Evolutionary conservation across 1,140 invertebrate genomes (phyloP), one percentile per base, ranked within the genome.

Genomic region (Drosophila rhopaloa): DNA sequence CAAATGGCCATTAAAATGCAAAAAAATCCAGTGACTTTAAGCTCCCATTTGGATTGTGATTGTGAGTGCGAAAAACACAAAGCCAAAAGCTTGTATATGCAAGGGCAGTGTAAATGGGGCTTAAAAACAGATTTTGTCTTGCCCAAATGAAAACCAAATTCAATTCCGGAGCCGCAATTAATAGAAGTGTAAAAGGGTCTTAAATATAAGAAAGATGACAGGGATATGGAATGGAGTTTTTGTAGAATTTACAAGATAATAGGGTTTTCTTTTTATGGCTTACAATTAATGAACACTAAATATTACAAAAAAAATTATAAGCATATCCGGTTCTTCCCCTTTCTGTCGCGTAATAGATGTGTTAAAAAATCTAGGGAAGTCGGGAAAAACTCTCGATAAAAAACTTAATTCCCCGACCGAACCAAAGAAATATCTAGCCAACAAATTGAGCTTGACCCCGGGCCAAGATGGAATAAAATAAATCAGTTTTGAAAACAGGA

Each of bases 1-100:
- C 72, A 75, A 75, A 75, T 75, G 72, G 71, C 72, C 57, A 75
- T 75, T 75, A 75, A 75, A 75, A 62, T 56, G 48, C 51, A 55
- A 74, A 62, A 72, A 74, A 74, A 50, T 19, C 7, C 37, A 13
- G 29, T 75, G 38, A 55, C 51, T 50, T 65, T 75, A 72, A 72
- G 65, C 63, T 43, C 32, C 53, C 29, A 38, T 59, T 59, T 59
- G 57, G 46, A 46, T 27, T 38, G 32, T 13, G 60, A 54, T 13
- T 50, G 65, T n/a, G 46, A 51, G n/a, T 46, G 43, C 35, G 43
- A 58, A 32, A 44, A 58, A 35, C 43, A 46, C 41, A 59, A 59
- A 59, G 47, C 29, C 44, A 7, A 65, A 46, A 66, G 61, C 65
- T 68, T 60, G 66, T 66, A 66, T 66, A 68, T 66, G 65, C 44